Evolutionary conservation across 2,113 vertebrate genomes (phyloP).

Genomic region (Copsychus sechellarum): DNA sequence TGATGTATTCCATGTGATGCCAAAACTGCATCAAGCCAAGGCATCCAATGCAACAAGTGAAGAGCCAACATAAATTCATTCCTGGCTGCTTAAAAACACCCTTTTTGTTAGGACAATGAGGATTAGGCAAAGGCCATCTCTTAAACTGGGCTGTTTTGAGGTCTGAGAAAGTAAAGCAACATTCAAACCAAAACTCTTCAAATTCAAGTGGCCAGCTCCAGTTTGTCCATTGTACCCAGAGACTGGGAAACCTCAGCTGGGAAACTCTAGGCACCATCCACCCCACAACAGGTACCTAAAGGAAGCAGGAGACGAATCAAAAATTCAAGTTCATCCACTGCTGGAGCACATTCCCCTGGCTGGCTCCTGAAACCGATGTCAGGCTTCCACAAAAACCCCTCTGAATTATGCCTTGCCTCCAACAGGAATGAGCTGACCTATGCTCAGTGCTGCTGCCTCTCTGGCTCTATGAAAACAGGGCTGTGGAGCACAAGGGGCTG

Average conservation of each 20-base stretch:
- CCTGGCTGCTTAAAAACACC: slow-evolving; percentile 1
- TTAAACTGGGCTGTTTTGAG: background rate
- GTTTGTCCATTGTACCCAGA: background rate
- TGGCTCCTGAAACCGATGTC: background rate
- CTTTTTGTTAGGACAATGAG: background rate
- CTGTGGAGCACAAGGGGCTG: background rate
- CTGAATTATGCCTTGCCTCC: background rate
- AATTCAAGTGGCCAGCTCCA: rapidly evolving
- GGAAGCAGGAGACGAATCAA: background rate
- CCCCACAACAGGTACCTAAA: background rate
- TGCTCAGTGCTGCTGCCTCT: background rate
- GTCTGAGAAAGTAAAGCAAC: background rate
- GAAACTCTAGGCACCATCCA: background rate
- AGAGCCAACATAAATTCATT: slow-evolving; percentile 37
- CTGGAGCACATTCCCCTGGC: rapidly evolving
- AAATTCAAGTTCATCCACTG: background rate
- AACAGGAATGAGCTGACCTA: background rate
- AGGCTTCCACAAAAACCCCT: background rate
- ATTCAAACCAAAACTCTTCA: background rate
- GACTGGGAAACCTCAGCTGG: background rate
- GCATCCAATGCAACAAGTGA: background rate
- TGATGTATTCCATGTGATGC: background rate
- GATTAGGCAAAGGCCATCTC: background rate
- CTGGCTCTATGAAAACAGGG: background rate
- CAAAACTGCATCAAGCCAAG: slow-evolving; percentile 20